Base-by-base conservation (phyloP, 2,113 vertebrate genomes). In the Nymphicus hollandicus region DNA sequence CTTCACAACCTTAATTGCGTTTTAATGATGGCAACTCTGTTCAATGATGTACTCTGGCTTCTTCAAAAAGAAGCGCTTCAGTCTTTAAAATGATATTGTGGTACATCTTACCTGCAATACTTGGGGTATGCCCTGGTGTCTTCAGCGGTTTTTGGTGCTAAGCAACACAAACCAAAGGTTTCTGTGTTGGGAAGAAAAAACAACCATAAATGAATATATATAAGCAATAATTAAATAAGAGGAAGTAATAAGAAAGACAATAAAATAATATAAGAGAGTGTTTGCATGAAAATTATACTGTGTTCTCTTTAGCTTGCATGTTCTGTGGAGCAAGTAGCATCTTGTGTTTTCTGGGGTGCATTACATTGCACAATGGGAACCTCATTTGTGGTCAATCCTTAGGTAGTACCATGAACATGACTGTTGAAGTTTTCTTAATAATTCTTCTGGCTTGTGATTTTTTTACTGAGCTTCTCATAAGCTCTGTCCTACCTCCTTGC, bases 1-100 rank as follows among this genome's bases (percentile, higher is more conserved):
- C 84, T 96, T 89, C 80, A 63, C 83, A 91, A 53, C 44, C 55
- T 80, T 92, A 95, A 95, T 79, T 94, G 74, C 6, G 12, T 92
- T 95, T 95, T 95, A 94, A 93, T 92, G 69, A 93, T 29, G 31
- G 88, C 41, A 94, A 8, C 83, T 60, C 72, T 74, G n/a, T 95
- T 96, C 88, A 90, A 28, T 89, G 94, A 96, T 44, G 35, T 71
- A 22, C 61, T 76, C 47, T 19, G 9, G 43, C 15, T 92, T 77
- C 60, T 96, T 95, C 33, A 53, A 49, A 85, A 85, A 70, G 77
- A 87, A 82, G 7, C 29, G 52, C 52, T 88, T 80, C 6, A 46
- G 14, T 55, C 37, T 93, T 80, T 50, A 73, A 58, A 80, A 66
- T 49, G 6, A 17, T 78, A 33, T 29, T 41, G 18, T 49, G 41